A percentile compares a stretch with the other conserved stretches of the same genome.
Conservation (phyloP, 35 echinoderm and acorn worm genomes). For the Lytechinus variegatus region DNA sequence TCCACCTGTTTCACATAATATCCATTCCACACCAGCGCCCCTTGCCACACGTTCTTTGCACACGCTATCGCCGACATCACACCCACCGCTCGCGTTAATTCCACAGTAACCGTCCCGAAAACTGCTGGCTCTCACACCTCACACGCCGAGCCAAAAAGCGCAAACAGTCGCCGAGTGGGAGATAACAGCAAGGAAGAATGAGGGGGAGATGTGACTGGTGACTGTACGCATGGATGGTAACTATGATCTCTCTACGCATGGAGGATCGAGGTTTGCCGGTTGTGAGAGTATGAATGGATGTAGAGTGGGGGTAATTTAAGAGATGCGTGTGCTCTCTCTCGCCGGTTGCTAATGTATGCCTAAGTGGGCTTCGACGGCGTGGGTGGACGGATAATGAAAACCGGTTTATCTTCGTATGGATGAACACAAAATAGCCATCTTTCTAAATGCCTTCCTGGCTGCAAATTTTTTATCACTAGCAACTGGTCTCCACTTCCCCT, state of each 20-base stretch:
- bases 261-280: neutral
- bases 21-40: conserved; percentile 44
- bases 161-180: neutral
- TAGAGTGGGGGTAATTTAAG: neutral
- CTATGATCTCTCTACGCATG: neutral
- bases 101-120: conserved; percentile 47
- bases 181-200: neutral
- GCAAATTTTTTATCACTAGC: neutral
- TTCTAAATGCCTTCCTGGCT: neutral
- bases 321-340: neutral
- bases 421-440: neutral
- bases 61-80: conserved; percentile 11
- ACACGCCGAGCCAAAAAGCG: neutral
- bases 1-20: conserved; percentile 50
- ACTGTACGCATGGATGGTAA: neutral
- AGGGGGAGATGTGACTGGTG: neutral
- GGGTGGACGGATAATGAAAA: conserved; percentile 17
- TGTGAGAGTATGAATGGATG: neutral
- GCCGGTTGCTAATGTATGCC: neutral
- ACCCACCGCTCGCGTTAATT: conserved; percentile 32
- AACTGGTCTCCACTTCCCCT: neutral
- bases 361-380: neutral
- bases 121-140: neutral
- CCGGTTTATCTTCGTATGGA: conserved; percentile 1
- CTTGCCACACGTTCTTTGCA: conserved; percentile 26